Evolutionary conservation across 2,797 vertebrate genomes (phyloP).

Genomic region (Astyanax mexicanus): DNA sequence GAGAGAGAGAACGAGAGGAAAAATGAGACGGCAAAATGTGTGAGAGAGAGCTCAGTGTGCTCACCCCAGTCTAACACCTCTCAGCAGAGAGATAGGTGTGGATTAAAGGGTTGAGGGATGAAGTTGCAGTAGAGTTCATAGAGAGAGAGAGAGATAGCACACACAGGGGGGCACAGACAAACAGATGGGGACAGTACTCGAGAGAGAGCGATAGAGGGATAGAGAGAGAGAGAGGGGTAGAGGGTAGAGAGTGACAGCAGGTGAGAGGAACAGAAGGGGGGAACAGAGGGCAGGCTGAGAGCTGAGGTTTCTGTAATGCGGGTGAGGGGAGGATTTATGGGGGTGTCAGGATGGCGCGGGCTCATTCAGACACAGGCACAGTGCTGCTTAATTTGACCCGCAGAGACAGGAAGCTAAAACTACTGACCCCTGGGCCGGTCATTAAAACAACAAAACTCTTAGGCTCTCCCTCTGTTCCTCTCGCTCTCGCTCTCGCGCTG

Average conservation of each 20-base stretch:
- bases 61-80: conserved; percentile 2
- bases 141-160: conserved; percentile 13
- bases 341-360: conserved; percentile 68
- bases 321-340: conserved; percentile 65
- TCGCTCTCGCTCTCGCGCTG: conserved; percentile 41
- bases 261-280: conserved; percentile 44
- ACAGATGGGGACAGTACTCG: neutral
- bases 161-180: neutral
- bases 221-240: neutral
- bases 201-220: neutral
- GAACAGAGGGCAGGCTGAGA: conserved; percentile 53
- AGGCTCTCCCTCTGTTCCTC: conserved; percentile 12
- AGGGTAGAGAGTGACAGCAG: conserved; percentile 52
- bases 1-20: conserved; percentile 17
- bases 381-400: conserved; percentile 75
- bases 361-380: conserved; percentile 41
- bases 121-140: conserved; percentile 31
- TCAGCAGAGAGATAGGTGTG: too few species aligned
- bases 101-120: conserved; percentile 41
- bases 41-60: conserved; percentile 2
- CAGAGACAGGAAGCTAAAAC: conserved; percentile 70
- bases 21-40: too few species aligned
- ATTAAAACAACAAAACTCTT: conserved; percentile 65
- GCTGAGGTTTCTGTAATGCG: conserved; percentile 64
- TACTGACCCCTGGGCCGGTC: conserved; percentile 58